phyloP scores from a whole-genome alignment of 2,888 invertebrate species.

The Agrilus mali region DNA sequence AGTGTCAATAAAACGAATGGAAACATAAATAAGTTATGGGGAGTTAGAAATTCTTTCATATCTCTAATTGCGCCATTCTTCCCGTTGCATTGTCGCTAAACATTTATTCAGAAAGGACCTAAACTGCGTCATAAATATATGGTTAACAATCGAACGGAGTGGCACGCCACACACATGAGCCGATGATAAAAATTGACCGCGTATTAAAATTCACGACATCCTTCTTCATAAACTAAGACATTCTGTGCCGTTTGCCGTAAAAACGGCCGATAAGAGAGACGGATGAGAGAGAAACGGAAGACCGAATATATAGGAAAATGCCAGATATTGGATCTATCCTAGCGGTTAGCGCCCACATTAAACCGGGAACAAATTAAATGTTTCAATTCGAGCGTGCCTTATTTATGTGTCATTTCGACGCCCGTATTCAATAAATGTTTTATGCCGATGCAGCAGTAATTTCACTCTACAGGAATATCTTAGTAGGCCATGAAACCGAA shows the following conservation, averaged over 20 bases:
- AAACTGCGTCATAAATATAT: not conserved
- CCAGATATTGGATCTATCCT: conserved; percentile 15
- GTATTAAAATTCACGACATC: conserved; percentile 13
- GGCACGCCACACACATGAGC: conserved; percentile 5
- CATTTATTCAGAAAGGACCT: conserved; percentile 1
- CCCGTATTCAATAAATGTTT: conserved; percentile 19
- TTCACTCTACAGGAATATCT: conserved; percentile 9
- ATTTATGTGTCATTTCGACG: conserved; percentile 19
- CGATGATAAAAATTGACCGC: conserved; percentile 10
- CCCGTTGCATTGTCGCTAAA: conserved; percentile 13
- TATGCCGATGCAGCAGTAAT: conserved; percentile 15
- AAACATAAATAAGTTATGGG: conserved; percentile 26
- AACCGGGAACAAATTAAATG: conserved; percentile 21
- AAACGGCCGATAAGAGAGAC: not conserved
- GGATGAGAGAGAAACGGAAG: conserved; percentile 10
- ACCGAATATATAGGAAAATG: conserved; percentile 12
- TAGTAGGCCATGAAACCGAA: no score
- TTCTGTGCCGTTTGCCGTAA: conserved; percentile 1
- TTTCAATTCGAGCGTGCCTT: conserved; percentile 20
- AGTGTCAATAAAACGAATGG: conserved; percentile 27
- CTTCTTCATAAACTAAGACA: conserved; percentile 12
- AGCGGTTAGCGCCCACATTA: conserved; percentile 20
- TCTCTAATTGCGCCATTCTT: conserved; percentile 17
- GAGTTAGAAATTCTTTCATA: conserved; percentile 20
- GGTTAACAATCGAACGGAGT: conserved; percentile 3